These are phyloP conservation scores for Linnaemya vulpina DNA, from an alignment of 2,888 invertebrate genomes.

Conservation along the genomic window DNA sequence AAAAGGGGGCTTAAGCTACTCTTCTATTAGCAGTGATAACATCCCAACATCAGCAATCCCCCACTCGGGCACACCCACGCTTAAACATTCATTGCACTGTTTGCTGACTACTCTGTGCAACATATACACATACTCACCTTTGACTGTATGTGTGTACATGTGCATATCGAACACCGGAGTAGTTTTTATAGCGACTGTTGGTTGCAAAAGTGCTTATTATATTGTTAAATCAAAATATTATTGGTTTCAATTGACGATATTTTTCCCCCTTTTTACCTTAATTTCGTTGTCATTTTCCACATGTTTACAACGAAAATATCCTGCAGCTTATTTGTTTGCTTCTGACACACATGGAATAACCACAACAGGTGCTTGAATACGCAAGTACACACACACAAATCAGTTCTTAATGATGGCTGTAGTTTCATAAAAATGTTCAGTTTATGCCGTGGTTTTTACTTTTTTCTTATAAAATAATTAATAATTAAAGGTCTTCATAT, in stretches of 20 bases:
- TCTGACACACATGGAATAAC: neutral
- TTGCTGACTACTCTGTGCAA: neutral
- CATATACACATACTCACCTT: neutral
- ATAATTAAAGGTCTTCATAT: no score
- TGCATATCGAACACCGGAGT: constrained; percentile 21
- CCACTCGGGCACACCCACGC: neutral
- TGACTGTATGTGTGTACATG: neutral
- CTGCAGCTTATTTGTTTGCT: constrained; percentile 17
- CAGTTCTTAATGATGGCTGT: neutral
- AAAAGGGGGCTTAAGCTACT: constrained; percentile 42
- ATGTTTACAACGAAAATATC: constrained; percentile 16
- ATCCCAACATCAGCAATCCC: neutral
- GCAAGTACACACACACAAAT: neutral
- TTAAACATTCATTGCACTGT: neutral
- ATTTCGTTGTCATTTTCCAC: constrained; percentile 19
- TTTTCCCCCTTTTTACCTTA: neutral
- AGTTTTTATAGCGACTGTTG: constrained; percentile 20
- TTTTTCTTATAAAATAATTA: neutral
- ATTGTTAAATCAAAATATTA: constrained; percentile 67
- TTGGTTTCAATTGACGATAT: constrained; percentile 46
- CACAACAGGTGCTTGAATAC: constrained; percentile 46
- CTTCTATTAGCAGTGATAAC: constrained; percentile 31
- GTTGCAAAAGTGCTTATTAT: constrained; percentile 42
- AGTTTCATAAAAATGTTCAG: neutral
- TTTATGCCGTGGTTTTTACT: neutral